These are phyloP conservation scores for Tenthredo scrophulariae DNA, from an alignment of 2,888 invertebrate species.

Conservation along the genomic window DNA sequence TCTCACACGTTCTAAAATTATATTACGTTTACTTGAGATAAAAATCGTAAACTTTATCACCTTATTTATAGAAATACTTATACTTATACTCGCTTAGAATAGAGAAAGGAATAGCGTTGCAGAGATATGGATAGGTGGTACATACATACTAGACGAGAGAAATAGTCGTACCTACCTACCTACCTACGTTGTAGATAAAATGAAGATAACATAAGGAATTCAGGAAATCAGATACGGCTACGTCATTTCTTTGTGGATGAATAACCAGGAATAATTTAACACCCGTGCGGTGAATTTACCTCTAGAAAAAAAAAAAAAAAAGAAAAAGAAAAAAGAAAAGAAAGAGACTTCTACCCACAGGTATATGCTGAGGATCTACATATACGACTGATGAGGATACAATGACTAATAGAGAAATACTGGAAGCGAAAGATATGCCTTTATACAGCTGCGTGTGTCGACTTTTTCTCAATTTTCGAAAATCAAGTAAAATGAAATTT, in stretches of 20 bases:
- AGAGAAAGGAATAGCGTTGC: not conserved
- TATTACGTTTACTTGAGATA: conserved; percentile 32
- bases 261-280: conserved; percentile 12
- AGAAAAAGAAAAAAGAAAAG: not conserved
- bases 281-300: not conserved
- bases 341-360: not conserved
- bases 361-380: not conserved
- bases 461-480: not conserved
- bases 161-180: not conserved
- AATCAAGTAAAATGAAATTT: not conserved
- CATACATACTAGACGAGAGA: not conserved
- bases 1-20: too few species aligned
- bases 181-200: conserved; percentile 7
- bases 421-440: not conserved
- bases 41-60: conserved; percentile 35
- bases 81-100: not conserved
- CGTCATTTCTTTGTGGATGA: conserved; percentile 17
- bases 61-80: conserved; percentile 45
- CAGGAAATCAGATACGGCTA: conserved; percentile 54
- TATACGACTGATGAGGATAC: not conserved
- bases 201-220: conserved; percentile 40
- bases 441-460: too few species aligned
- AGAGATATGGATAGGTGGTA: not conserved
- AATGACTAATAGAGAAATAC: not conserved
- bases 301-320: not conserved